Evolutionary conservation across 2,888 invertebrate species (phyloP).

Genomic region (Troides aeacus): DNA sequence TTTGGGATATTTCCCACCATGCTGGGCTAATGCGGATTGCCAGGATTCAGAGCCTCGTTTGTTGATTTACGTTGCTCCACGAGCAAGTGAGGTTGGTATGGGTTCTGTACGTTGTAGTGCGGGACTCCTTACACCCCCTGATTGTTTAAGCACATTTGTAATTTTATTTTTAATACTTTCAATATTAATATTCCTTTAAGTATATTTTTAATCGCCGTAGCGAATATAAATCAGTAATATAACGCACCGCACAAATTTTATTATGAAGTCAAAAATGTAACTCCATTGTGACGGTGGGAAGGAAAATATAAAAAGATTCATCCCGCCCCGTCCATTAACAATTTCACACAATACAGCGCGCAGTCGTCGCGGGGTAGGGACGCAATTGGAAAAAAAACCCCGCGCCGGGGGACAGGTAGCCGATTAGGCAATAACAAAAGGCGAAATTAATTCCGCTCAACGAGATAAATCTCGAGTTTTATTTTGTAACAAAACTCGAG

Average conservation of each 20-base stretch:
- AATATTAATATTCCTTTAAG: not conserved
- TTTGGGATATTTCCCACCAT: too few species aligned
- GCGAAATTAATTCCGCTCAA: conserved; percentile 64
- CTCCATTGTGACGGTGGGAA: conserved; percentile 22
- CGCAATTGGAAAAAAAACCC: conserved; percentile 46
- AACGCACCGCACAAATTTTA: conserved; percentile 22
- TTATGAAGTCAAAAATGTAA: conserved; percentile 29
- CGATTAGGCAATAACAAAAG: conserved; percentile 67
- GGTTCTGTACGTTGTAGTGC: too few species aligned
- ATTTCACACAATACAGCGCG: conserved; percentile 40
- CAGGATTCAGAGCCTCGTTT: too few species aligned
- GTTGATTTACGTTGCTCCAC: too few species aligned
- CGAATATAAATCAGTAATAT: conserved; percentile 17
- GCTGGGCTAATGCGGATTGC: too few species aligned
- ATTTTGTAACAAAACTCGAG: conserved; percentile 70
- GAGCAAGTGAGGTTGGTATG: too few species aligned
- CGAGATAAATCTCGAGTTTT: conserved; percentile 68
- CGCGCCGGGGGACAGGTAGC: conserved; percentile 58
- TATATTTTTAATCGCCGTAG: not conserved
- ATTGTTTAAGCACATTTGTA: too few species aligned
- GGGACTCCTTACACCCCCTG: too few species aligned
- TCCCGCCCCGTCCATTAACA: conserved; percentile 31
- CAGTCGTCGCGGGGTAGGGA: conserved; percentile 42
- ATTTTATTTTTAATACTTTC: too few species aligned
- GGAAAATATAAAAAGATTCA: conserved; percentile 27